phyloP scores from a whole-genome alignment of 2,888 invertebrate species.

The Calameuta filiformis region DNA sequence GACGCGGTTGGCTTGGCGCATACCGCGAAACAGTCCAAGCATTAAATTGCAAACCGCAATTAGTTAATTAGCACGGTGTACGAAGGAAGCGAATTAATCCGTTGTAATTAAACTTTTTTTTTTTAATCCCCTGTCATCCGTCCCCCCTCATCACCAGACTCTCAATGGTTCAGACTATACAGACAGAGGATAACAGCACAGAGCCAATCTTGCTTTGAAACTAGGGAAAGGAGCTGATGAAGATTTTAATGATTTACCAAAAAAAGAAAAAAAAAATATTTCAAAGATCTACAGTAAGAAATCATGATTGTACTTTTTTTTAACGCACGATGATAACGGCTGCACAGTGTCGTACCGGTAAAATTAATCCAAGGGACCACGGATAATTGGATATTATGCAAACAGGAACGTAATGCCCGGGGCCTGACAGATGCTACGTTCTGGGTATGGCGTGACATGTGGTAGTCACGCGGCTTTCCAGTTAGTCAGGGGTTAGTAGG shows the following conservation, averaged over 20 bases:
- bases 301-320: neutral
- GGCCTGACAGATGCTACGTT: conserved; percentile 42
- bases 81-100: conserved; percentile 11
- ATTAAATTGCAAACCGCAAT: conserved; percentile 31
- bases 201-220: neutral
- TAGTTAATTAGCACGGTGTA: conserved; percentile 22
- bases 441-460: conserved; percentile 20
- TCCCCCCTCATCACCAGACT: neutral
- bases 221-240: neutral
- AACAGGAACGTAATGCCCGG: conserved; percentile 34
- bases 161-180: neutral
- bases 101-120: conserved; percentile 20
- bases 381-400: conserved; percentile 53
- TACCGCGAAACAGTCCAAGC: conserved; percentile 18
- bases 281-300: neutral
- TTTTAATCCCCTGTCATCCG: neutral
- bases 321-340: neutral
- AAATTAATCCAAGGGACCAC: conserved; percentile 30
- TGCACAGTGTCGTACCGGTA: neutral
- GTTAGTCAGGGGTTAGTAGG: neutral
- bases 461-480: conserved; percentile 1
- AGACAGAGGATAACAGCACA: neutral
- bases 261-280: neutral
- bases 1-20: neutral
- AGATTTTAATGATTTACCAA: neutral